phyloP scores from a whole-genome alignment of 2,113 vertebrate species.

The Butorides virescens region DNA sequence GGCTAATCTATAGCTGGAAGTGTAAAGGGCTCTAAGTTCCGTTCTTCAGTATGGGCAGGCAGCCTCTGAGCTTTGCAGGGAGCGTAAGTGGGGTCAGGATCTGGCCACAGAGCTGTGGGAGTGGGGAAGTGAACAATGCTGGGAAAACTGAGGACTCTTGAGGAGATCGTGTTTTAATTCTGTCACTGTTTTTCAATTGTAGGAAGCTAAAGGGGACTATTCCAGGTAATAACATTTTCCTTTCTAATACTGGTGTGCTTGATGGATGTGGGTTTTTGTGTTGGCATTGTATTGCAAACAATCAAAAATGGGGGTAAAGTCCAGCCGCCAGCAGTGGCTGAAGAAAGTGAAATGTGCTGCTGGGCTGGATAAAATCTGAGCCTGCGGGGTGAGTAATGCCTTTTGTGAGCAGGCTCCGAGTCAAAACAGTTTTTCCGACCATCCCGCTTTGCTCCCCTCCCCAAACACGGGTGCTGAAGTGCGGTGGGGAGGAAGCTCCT shows the following conservation, averaged over 20 bases:
- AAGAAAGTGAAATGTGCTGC: slow-evolving; percentile 19
- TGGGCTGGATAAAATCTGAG: slow-evolving; percentile 37
- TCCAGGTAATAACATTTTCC: slow-evolving; percentile 84
- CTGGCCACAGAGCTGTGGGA: slow-evolving; percentile 3
- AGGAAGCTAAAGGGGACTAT: slow-evolving; percentile 96
- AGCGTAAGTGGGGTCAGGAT: neutral
- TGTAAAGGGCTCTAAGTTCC: neutral
- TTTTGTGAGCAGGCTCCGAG: slow-evolving; percentile 52
- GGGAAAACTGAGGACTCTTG: slow-evolving; percentile 42
- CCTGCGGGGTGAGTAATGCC: slow-evolving; percentile 48
- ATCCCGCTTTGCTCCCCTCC: neutral
- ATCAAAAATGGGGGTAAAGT: slow-evolving; percentile 24
- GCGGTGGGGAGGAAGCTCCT: neutral
- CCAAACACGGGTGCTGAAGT: neutral
- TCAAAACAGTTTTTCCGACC: neutral
- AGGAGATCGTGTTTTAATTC: slow-evolving; percentile 50
- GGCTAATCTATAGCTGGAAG: neutral
- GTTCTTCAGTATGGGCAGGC: neutral
- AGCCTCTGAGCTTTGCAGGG: neutral
- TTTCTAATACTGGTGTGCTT: slow-evolving; percentile 45
- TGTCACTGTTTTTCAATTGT: slow-evolving; percentile 69
- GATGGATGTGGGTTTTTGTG: slow-evolving; percentile 51
- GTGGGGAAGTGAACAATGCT: slow-evolving; percentile 58
- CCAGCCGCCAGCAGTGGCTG: neutral
- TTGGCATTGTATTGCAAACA: slow-evolving; percentile 48